Evolutionary conservation across 2,888 invertebrate genomes (phyloP).

Genomic region (Cerceris rybyensis): DNA sequence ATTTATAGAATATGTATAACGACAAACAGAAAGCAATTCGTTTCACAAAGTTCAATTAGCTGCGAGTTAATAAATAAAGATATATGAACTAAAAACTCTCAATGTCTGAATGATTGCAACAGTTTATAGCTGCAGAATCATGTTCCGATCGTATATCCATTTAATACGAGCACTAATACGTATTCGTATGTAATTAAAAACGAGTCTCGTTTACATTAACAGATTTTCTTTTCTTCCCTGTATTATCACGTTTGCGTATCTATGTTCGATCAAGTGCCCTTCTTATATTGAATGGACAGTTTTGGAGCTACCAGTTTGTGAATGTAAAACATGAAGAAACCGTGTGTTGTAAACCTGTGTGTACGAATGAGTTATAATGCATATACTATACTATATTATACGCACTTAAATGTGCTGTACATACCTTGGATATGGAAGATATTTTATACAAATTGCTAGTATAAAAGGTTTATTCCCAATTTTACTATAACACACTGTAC

Average conservation of each 20-base stretch:
- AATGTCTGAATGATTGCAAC: too few species aligned
- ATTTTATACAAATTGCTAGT: slow-evolving; percentile 80
- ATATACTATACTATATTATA: slow-evolving; percentile 39
- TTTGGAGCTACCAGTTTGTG: slow-evolving; percentile 53
- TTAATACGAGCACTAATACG: slow-evolving; percentile 18
- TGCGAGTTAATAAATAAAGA: too few species aligned
- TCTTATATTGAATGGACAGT: slow-evolving; percentile 74
- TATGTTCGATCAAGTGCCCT: slow-evolving; percentile 78
- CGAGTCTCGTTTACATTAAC: slow-evolving; percentile 26
- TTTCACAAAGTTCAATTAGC: too few species aligned
- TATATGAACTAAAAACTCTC: too few species aligned
- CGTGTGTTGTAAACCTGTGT: slow-evolving; percentile 31
- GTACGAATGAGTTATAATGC: slow-evolving; percentile 40
- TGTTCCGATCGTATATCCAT: not conserved
- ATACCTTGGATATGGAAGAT: slow-evolving; percentile 75
- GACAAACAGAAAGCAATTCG: too few species aligned
- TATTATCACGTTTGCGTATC: slow-evolving; percentile 54
- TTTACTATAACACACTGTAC: slow-evolving; percentile 68
- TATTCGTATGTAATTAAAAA: slow-evolving; percentile 9
- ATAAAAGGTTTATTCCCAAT: slow-evolving; percentile 66
- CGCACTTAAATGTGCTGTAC: slow-evolving; percentile 66
- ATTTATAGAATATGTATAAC: too few species aligned
- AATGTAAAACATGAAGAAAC: slow-evolving; percentile 23
- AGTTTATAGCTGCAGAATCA: too few species aligned
- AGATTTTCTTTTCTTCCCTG: slow-evolving; percentile 27